These are phyloP conservation scores for Mustela lutreola DNA, from an alignment of 2,113 vertebrate genomes.

Conservation along the genomic window DNA sequence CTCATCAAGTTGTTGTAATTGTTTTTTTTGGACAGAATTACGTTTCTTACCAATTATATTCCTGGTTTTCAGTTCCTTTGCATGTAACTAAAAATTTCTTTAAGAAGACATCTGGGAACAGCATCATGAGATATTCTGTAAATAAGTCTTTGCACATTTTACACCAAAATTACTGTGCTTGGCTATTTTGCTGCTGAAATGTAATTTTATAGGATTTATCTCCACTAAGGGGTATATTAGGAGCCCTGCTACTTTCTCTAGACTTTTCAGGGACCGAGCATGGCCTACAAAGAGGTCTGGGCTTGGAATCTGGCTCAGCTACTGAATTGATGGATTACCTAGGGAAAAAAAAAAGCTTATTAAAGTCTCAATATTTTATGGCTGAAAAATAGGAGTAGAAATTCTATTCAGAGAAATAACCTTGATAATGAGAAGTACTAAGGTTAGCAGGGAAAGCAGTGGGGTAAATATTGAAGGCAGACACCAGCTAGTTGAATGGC, in stretches of 20 bases:
- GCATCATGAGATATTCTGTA: slow-evolving; percentile 83
- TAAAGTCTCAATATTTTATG: slow-evolving; percentile 30
- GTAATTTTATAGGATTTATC: slow-evolving; percentile 77
- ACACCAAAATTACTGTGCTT: slow-evolving; percentile 78
- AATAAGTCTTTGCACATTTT: slow-evolving; percentile 78
- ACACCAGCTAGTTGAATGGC: background rate
- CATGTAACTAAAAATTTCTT: slow-evolving; percentile 88
- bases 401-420: slow-evolving; percentile 17
- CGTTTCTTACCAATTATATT: slow-evolving; percentile 86
- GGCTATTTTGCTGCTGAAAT: slow-evolving; percentile 72
- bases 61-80: slow-evolving; percentile 84
- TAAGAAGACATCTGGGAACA: slow-evolving; percentile 87
- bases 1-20: slow-evolving; percentile 87
- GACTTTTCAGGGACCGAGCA: slow-evolving; percentile 45
- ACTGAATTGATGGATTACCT: background rate
- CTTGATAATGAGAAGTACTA: background rate
- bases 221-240: slow-evolving; percentile 66
- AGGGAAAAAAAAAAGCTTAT: background rate
- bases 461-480: background rate
- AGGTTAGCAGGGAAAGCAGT: background rate
- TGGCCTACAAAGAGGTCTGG: slow-evolving; percentile 43
- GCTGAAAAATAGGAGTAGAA: slow-evolving; percentile 58
- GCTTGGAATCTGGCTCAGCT: slow-evolving; percentile 55
- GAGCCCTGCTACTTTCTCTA: slow-evolving; percentile 49
- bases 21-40: slow-evolving; percentile 84